Percentiles rank a stretch among this genome's conserved stretches.
These are phyloP conservation scores for Orchesella cincta DNA, from an alignment of 1,140 invertebrate species.

Conservation along the genomic window DNA sequence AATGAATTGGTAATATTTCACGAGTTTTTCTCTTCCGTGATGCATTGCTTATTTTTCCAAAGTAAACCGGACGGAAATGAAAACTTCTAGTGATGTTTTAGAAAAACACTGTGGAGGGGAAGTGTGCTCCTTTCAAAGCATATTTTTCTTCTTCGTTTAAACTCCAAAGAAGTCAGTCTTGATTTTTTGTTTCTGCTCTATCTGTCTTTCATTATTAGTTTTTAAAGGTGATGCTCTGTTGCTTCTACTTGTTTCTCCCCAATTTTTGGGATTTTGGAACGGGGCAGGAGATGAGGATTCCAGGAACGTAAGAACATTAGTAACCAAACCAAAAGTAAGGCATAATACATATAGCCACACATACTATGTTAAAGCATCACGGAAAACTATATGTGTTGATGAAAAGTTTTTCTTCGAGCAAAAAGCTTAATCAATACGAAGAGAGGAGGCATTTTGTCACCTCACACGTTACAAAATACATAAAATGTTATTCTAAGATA, in stretches of 20 bases:
- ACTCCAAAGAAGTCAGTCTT: not conserved
- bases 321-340: too few relatives aligned
- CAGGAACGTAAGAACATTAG: not conserved
- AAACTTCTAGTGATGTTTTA: conserved; percentile 5
- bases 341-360: too few relatives aligned
- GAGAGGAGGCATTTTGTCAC: conserved; percentile 43
- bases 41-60: conserved; percentile 30
- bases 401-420: not conserved
- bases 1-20: conserved; percentile 20
- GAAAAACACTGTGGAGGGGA: conserved; percentile 9
- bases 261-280: not conserved
- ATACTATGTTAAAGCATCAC: too few relatives aligned
- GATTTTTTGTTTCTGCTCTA: not conserved
- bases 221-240: not conserved
- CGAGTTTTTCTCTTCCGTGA: conserved; percentile 10
- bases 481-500: conserved; percentile 43
- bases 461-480: conserved; percentile 45
- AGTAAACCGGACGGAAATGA: conserved; percentile 31
- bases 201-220: not conserved
- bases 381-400: not conserved
- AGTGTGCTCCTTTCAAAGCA: not conserved
- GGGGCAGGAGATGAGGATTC: conserved; percentile 15
- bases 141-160: not conserved
- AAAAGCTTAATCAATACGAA: not conserved
- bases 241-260: not conserved